A percentile compares a stretch with the other conserved stretches of the same genome.
These are phyloP conservation scores for Cheilosia vernalis DNA, from an alignment of 2,888 invertebrate genomes.

Conservation along the genomic window DNA sequence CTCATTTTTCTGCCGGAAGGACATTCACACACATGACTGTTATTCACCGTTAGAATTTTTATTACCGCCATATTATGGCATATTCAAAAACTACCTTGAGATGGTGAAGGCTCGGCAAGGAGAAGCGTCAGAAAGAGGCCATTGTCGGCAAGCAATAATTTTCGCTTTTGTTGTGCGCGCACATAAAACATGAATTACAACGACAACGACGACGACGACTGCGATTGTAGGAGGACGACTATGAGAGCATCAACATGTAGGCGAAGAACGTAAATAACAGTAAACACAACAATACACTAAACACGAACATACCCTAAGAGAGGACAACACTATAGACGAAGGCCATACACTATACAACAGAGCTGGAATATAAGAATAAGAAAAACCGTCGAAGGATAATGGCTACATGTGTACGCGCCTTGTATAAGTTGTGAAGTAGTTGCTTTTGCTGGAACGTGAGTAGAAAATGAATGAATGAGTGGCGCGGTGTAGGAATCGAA, in stretches of 20 bases:
- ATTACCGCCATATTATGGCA: constrained; percentile 61
- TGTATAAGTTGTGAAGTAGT: constrained; percentile 73
- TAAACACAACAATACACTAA: constrained; percentile 64
- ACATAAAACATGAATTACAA: constrained; percentile 63
- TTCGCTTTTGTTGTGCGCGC: constrained; percentile 56
- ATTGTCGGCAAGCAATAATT: constrained; percentile 64
- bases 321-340: constrained; percentile 13
- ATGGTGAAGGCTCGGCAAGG: constrained; percentile 3
- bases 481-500: constrained; percentile 9
- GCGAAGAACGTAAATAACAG: constrained; percentile 58
- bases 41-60: constrained; percentile 65
- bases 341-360: constrained; percentile 10
- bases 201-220: constrained; percentile 10
- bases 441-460: constrained; percentile 60
- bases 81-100: constrained; percentile 51
- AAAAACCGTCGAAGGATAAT: constrained; percentile 69
- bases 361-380: constrained; percentile 17
- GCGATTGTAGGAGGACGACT: constrained; percentile 1
- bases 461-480: constrained; percentile 48
- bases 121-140: constrained; percentile 41
- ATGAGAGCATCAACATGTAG: constrained; percentile 52
- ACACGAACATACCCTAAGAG: constrained; percentile 49
- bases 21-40: constrained; percentile 54
- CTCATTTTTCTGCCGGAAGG: constrained; percentile 27
- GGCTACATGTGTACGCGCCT: constrained; percentile 72